Conservation (phyloP, 2,113 vertebrate species). For the Dipodomys ordii region DNA sequence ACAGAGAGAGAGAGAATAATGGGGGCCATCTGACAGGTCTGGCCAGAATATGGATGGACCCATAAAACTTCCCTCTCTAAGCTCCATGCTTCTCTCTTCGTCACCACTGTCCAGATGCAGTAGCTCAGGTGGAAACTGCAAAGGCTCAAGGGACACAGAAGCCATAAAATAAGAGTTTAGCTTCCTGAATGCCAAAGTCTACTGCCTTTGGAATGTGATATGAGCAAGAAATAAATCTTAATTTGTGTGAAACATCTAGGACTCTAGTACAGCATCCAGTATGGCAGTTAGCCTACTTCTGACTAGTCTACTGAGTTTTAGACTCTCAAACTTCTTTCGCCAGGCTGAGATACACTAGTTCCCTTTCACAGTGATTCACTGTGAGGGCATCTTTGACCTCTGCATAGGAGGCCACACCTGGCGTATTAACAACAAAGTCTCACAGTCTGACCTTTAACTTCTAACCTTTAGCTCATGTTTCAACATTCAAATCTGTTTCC, state of each 20-base stretch:
- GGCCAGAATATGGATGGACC: neutral
- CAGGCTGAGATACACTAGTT: neutral
- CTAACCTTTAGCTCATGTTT: constrained; percentile 82
- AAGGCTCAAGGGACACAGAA: neutral
- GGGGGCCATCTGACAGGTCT: neutral
- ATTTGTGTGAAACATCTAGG: neutral
- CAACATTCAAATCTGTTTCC: constrained; percentile 83
- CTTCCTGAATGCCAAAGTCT: neutral
- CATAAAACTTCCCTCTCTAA: neutral
- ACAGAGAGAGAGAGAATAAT: too few species aligned
- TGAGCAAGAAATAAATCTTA: constrained; percentile 45
- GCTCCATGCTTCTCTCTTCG: neutral
- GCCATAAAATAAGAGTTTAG: neutral
- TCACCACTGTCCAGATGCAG: constrained; percentile 31
- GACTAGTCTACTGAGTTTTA: neutral
- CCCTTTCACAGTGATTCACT: neutral
- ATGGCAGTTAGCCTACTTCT: neutral
- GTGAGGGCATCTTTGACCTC: constrained; percentile 47
- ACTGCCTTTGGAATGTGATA: neutral
- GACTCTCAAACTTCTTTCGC: constrained; percentile 1
- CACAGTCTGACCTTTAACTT: constrained; percentile 85
- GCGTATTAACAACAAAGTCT: constrained; percentile 83
- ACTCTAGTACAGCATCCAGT: neutral
- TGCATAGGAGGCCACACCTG: constrained; percentile 79
- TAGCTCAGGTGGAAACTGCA: neutral